phyloP scores from a whole-genome alignment of 2,113 vertebrate species.

The Tangachromis dhanisi region DNA sequence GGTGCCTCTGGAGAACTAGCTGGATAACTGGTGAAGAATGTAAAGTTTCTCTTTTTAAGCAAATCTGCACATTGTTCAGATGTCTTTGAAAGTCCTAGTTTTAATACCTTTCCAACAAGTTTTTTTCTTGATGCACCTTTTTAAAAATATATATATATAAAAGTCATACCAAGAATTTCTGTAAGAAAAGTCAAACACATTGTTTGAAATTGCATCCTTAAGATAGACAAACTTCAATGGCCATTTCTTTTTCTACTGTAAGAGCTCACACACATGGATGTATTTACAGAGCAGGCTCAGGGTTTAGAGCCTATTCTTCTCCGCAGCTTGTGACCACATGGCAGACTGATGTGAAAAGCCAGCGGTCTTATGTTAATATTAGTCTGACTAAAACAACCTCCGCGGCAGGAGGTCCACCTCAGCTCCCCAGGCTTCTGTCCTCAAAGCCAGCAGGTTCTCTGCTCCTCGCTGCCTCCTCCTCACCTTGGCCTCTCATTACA shows the following conservation, averaged over 20 bases:
- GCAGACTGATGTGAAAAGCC: slow-evolving; percentile 12
- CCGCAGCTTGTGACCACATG: not conserved
- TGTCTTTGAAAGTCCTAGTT: not conserved
- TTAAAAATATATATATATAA: not conserved
- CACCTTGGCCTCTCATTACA: slow-evolving; percentile 43
- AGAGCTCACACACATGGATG: not conserved
- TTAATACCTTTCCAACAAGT: not conserved
- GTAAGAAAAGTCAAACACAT: not conserved
- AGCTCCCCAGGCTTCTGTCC: slow-evolving; percentile 20
- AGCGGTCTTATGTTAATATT: slow-evolving; percentile 20
- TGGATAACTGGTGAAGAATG: not conserved
- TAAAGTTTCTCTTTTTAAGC: not conserved
- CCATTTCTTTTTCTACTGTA: not conserved
- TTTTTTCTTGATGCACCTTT: not conserved
- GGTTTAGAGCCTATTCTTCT: not conserved
- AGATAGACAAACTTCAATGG: not conserved
- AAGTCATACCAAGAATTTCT: not conserved
- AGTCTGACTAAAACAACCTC: not conserved
- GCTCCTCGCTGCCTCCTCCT: not conserved
- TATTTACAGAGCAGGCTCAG: not conserved
- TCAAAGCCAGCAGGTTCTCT: slow-evolving; percentile 16
- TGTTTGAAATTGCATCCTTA: not conserved
- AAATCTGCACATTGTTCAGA: not conserved
- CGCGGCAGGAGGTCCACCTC: slow-evolving; percentile 32
- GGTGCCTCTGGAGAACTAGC: not conserved